phyloP scores from a whole-genome alignment of 2,113 vertebrate species.

The Anthoscopus minutus region DNA sequence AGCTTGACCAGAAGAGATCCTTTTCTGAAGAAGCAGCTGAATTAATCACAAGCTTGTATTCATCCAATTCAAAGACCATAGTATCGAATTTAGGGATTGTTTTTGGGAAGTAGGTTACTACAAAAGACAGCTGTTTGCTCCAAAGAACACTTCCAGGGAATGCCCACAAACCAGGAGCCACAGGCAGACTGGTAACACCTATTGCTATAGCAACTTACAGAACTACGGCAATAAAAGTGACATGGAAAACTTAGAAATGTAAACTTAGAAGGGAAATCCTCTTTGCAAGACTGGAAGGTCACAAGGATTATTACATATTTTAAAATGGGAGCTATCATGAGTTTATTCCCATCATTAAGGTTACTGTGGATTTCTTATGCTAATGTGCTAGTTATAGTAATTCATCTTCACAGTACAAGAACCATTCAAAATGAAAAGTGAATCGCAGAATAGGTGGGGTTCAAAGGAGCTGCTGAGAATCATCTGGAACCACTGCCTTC shows the following conservation, averaged over 20 bases:
- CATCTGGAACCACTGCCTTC: not conserved
- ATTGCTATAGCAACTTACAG: not conserved
- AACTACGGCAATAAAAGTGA: not conserved
- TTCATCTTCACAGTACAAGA: not conserved
- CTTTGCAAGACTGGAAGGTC: not conserved
- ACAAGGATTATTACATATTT: not conserved
- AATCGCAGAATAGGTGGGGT: not conserved
- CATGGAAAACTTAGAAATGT: not conserved
- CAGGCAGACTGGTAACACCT: not conserved
- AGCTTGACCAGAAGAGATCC: not conserved
- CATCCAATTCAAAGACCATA: not conserved
- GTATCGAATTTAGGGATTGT: not conserved
- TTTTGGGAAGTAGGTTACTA: not conserved
- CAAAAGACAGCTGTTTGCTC: not conserved
- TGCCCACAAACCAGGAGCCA: not conserved
- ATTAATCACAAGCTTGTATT: not conserved
- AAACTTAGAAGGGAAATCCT: not conserved
- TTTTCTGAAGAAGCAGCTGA: not conserved
- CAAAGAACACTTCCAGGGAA: not conserved
- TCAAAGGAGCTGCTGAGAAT: not conserved
- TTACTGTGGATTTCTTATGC: not conserved
- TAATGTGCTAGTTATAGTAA: not conserved
- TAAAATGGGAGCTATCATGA: not conserved
- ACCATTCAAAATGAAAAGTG: not conserved
- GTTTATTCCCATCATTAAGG: not conserved